Evolutionary conservation across 2,888 invertebrate species (phyloP).

Genomic region (Cephus runcator): DNA sequence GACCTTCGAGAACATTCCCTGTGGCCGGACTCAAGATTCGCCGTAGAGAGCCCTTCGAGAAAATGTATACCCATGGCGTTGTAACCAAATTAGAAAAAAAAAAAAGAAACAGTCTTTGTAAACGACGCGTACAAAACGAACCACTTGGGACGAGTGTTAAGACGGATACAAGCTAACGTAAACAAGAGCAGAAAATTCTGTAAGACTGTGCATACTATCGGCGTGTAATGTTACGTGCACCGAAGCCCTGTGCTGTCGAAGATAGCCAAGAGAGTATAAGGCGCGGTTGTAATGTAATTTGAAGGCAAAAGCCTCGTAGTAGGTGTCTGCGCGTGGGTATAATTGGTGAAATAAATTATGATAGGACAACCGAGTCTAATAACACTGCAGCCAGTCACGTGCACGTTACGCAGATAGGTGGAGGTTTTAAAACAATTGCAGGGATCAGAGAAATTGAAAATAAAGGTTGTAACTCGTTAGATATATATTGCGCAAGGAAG

Average conservation of each 20-base stretch:
- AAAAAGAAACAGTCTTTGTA: background rate
- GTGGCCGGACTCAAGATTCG: background rate
- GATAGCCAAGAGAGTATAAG: background rate
- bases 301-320: background rate
- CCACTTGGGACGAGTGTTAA: background rate
- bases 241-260: background rate
- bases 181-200: background rate
- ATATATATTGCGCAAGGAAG: too few relatives aligned
- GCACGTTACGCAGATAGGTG: too few relatives aligned
- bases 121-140: background rate
- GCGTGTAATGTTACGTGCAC: background rate
- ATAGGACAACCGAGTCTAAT: too few relatives aligned
- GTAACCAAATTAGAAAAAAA: background rate
- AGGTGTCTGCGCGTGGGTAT: background rate
- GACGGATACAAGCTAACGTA: background rate
- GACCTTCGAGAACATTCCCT: background rate
- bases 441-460: too few relatives aligned
- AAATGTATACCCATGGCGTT: background rate
- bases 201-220: background rate
- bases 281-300: background rate
- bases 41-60: background rate
- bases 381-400: too few relatives aligned
- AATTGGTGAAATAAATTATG: background rate
- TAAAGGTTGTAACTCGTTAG: too few relatives aligned
- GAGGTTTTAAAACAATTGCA: too few relatives aligned